Conservation (phyloP, 1,140 invertebrate genomes). For the Diprion similis region DNA sequence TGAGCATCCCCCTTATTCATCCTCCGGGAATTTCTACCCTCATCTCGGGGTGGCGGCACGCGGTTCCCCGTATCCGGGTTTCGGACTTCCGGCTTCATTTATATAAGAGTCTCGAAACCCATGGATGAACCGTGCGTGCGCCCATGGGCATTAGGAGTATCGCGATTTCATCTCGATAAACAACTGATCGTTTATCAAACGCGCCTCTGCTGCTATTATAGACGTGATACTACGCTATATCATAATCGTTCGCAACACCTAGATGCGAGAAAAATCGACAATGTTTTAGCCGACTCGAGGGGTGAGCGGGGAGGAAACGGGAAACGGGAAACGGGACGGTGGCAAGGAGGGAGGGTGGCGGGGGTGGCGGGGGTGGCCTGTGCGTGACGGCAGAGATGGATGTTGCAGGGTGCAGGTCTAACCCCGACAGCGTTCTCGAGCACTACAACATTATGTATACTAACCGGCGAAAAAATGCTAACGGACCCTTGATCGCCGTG, state of each 20-base stretch:
- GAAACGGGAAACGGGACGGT: neutral
- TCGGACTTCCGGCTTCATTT: too few relatives aligned
- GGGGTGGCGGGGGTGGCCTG: slow-evolving; percentile 40
- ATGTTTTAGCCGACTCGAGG: slow-evolving; percentile 41
- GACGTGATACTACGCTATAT: too few relatives aligned
- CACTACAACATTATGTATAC: slow-evolving; percentile 49
- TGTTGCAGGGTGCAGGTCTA: slow-evolving; percentile 35
- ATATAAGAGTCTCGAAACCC: too few relatives aligned
- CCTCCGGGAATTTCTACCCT: too few relatives aligned
- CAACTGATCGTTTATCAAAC: slow-evolving; percentile 43
- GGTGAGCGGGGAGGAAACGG: neutral
- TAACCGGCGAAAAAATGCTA: slow-evolving; percentile 27
- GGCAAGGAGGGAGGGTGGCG: neutral
- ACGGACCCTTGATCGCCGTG: slow-evolving; percentile 12
- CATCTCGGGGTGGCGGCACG: too few relatives aligned
- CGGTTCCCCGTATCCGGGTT: too few relatives aligned
- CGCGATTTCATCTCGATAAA: slow-evolving; percentile 9
- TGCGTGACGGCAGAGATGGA: slow-evolving; percentile 48
- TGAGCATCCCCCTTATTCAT: too few relatives aligned
- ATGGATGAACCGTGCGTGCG: too few relatives aligned
- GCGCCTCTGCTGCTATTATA: slow-evolving; percentile 23
- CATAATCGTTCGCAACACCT: slow-evolving; percentile 32
- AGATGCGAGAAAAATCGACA: slow-evolving; percentile 48
- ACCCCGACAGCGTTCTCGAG: slow-evolving; percentile 38
- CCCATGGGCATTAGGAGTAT: too few relatives aligned